Conservation (phyloP, 2,797 vertebrate species). For the Enteromius radiatus region DNA sequence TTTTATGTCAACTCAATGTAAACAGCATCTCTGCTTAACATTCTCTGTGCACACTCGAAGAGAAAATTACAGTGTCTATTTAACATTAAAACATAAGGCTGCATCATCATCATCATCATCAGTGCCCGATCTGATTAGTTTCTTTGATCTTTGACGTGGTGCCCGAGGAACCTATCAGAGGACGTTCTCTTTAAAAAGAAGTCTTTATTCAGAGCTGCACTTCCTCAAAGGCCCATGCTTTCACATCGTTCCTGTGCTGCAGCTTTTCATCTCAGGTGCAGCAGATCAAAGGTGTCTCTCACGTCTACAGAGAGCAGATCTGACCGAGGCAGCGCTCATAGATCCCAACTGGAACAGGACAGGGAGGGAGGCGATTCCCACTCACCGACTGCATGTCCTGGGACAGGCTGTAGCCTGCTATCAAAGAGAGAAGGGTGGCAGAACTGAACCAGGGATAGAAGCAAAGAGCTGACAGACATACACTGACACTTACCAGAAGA, state of each 20-base stretch:
- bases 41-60: not conserved
- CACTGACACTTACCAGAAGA: conserved; percentile 26
- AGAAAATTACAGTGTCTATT: not conserved
- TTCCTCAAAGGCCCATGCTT: not conserved
- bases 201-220: not conserved
- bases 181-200: conserved; percentile 3
- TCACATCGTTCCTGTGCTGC: not conserved
- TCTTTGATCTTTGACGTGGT: not conserved
- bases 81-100: conserved; percentile 8
- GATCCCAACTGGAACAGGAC: conserved; percentile 70
- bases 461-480: not conserved
- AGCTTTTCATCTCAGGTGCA: not conserved
- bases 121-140: conserved; percentile 6
- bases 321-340: conserved; percentile 73
- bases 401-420: conserved; percentile 22
- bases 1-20: conserved; percentile 18
- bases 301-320: conserved; percentile 74
- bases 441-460: not conserved
- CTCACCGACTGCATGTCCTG: conserved; percentile 64
- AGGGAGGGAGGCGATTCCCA: conserved; percentile 64
- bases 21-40: conserved; percentile 9
- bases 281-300: conserved; percentile 39
- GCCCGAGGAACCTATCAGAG: not conserved
- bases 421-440: conserved; percentile 31
- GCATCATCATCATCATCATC: conserved; percentile 2